These are phyloP conservation scores for Andrena chrysosceles DNA, from an alignment of 2,888 invertebrate genomes.

Conservation along the genomic window DNA sequence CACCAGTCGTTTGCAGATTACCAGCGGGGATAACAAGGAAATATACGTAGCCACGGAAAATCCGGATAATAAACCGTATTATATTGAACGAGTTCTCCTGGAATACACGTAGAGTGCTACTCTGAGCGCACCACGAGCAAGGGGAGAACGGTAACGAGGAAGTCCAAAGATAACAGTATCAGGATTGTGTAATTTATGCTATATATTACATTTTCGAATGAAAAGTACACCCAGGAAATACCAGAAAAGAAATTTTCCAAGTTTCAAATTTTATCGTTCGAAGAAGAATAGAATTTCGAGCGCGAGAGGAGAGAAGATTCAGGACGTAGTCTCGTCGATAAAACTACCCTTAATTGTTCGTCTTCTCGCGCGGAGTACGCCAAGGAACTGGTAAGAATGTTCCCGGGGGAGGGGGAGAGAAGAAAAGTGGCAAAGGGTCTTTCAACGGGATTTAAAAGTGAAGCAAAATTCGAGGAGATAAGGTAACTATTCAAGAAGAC, in stretches of 20 bases:
- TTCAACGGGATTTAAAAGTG: conserved; percentile 54
- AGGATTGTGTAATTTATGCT: conserved; percentile 16
- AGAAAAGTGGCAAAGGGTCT: conserved; percentile 37
- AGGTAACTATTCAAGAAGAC: conserved; percentile 24
- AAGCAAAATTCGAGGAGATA: conserved; percentile 60
- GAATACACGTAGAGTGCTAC: neutral
- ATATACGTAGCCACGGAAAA: neutral
- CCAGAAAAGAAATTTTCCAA: neutral
- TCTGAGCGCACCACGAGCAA: conserved; percentile 14
- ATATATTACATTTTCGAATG: conserved; percentile 7
- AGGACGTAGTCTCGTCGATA: neutral
- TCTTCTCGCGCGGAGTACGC: neutral
- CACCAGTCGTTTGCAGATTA: conserved; percentile 24
- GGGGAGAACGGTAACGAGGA: conserved; percentile 15
- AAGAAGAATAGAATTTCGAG: neutral
- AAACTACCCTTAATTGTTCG: neutral
- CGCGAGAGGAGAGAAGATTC: neutral
- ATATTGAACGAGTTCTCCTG: conserved; percentile 1
- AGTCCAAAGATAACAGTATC: conserved; percentile 49
- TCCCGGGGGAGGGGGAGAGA: neutral
- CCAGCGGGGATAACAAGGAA: neutral
- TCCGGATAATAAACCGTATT: conserved; percentile 43
- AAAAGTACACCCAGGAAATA: neutral
- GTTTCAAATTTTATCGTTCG: neutral
- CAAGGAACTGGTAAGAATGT: conserved; percentile 11